Conservation (phyloP, 2,888 invertebrate species). For the Oasisia sp. region DNA sequence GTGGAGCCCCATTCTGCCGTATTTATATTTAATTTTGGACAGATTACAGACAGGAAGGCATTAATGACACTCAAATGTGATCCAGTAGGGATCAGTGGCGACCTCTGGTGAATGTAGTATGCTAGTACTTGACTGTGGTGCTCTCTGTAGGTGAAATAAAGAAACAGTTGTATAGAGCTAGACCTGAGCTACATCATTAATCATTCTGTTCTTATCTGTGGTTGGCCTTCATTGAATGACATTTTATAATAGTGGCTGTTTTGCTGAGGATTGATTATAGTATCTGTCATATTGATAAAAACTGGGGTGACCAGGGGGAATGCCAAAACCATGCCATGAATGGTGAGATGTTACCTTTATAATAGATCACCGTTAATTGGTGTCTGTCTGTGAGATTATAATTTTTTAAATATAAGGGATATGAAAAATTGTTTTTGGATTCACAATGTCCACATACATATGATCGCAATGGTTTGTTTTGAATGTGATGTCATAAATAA, state of each 20-base stretch:
- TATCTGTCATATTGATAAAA: neutral
- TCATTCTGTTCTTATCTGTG: too few relatives aligned
- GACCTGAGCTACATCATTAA: too few relatives aligned
- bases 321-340: neutral
- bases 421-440: too few relatives aligned
- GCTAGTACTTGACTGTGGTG: neutral
- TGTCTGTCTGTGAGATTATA: too few relatives aligned
- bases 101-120: neutral
- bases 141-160: neutral
- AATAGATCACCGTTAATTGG: too few relatives aligned
- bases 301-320: neutral
- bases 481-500: neutral
- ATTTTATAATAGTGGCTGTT: neutral
- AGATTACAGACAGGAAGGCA: neutral
- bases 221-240: too few relatives aligned
- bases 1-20: neutral
- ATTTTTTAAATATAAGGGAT: too few relatives aligned
- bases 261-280: neutral
- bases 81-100: neutral
- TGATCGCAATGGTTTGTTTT: neutral
- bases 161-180: neutral
- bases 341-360: too few relatives aligned
- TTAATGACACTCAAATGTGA: neutral
- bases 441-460: too few relatives aligned
- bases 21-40: neutral